A percentile compares a stretch with the other conserved stretches of the same genome.
Conservation (phyloP, 1,140 invertebrate species). For the Pseudomyrmex gracilis region DNA sequence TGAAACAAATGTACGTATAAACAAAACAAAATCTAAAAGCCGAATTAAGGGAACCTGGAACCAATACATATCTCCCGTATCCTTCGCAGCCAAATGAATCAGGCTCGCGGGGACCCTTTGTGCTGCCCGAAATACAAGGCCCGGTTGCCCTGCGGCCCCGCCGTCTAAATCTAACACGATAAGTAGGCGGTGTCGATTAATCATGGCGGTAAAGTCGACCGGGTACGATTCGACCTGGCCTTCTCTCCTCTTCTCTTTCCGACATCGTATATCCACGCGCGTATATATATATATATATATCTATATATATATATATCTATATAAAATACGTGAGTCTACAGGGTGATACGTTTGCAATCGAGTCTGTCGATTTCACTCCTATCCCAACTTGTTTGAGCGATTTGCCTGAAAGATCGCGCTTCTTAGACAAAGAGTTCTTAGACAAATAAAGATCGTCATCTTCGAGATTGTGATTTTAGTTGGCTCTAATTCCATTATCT, state of each 20-base stretch:
- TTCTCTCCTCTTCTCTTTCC: conserved; percentile 19
- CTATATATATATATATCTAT: not conserved
- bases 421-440: not conserved
- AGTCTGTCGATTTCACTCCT: not conserved
- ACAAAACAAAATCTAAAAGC: conserved; percentile 2
- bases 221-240: conserved; percentile 54
- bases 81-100: conserved; percentile 69
- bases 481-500: not conserved
- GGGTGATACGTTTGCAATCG: conserved; percentile 21
- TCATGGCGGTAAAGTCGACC: conserved; percentile 74
- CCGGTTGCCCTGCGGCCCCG: conserved; percentile 66
- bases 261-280: conserved; percentile 16
- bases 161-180: conserved; percentile 76
- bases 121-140: conserved; percentile 71
- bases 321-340: conserved; percentile 55
- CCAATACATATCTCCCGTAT: conserved; percentile 62
- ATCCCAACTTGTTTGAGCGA: not conserved
- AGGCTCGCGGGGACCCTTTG: conserved; percentile 64
- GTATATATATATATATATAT: conserved; percentile 15
- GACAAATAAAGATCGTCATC: not conserved
- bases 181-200: conserved; percentile 78
- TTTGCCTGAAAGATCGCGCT: not conserved
- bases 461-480: not conserved
- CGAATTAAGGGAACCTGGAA: conserved; percentile 41
- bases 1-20: not conserved